These are phyloP conservation scores for Paralichthys olivaceus DNA, from an alignment of 2,113 vertebrate genomes.

Conservation along the genomic window DNA sequence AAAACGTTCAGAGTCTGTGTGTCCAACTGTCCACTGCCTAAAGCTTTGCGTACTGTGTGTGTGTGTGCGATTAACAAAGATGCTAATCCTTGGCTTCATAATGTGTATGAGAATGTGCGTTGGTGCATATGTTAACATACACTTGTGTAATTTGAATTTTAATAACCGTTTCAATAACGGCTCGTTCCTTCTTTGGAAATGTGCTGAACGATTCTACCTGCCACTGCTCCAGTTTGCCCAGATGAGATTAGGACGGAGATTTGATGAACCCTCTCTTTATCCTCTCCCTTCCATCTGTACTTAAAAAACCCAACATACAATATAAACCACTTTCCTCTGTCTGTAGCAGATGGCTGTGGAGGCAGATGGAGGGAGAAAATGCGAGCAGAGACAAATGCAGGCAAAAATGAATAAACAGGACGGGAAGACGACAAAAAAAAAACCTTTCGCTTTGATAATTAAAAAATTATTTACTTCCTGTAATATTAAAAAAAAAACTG, in stretches of 20 bases:
- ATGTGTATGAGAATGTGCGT: neutral
- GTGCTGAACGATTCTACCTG: constrained; percentile 57
- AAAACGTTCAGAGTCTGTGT: neutral
- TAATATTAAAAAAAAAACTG: too few species aligned
- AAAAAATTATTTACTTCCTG: neutral
- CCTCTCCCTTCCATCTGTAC: constrained; percentile 69
- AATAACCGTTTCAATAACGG: neutral
- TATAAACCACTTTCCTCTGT: constrained; percentile 42
- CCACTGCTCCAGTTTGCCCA: constrained; percentile 50
- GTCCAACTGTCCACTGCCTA: neutral
- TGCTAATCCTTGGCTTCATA: constrained; percentile 15
- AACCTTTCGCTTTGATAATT: neutral
- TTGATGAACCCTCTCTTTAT: constrained; percentile 66
- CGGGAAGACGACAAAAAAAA: too few species aligned
- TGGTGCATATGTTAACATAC: neutral
- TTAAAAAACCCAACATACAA: constrained; percentile 46
- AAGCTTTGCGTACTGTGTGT: neutral
- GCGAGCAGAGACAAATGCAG: neutral
- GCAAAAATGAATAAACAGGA: neutral
- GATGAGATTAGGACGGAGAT: constrained; percentile 75
- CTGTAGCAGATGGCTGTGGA: constrained; percentile 68
- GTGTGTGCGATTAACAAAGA: neutral
- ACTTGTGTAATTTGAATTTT: neutral
- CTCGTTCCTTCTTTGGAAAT: neutral
- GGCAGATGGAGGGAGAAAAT: constrained; percentile 39